Conservation (phyloP, 2,113 vertebrate genomes). For the Vireo altiloquus region DNA sequence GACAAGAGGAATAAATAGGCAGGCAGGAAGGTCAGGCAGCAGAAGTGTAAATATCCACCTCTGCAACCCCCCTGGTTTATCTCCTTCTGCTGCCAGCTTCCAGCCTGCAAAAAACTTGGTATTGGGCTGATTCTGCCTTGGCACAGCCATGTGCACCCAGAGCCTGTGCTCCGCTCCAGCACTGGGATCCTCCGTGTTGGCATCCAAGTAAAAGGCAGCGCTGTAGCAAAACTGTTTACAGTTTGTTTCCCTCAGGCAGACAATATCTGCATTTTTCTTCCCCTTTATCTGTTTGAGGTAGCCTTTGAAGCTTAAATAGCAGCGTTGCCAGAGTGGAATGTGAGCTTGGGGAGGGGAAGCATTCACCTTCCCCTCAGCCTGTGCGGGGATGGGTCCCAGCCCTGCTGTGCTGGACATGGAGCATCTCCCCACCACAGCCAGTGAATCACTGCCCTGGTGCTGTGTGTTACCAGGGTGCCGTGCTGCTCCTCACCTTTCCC, state of each 20-base stretch:
- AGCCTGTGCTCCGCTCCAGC: background rate
- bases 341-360: background rate
- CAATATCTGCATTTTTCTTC: background rate
- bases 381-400: fast-evolving
- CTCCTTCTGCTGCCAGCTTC: background rate
- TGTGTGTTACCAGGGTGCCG: background rate
- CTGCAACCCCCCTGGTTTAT: background rate
- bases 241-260: conserved; percentile 17
- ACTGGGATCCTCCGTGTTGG: background rate
- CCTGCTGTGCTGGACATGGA: background rate
- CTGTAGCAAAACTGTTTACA: background rate
- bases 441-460: background rate
- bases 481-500: background rate
- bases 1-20: conserved; percentile 9
- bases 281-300: conserved; percentile 14
- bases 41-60: conserved; percentile 15
- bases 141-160: background rate
- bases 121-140: background rate
- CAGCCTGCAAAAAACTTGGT: background rate
- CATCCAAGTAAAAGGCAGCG: background rate
- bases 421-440: background rate
- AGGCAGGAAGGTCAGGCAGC: background rate
- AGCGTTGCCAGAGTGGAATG: background rate
- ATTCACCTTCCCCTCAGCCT: background rate
- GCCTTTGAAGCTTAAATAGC: conserved; percentile 54